Conservation (phyloP, 2,888 invertebrate species). For the Argyresthia goedartella region DNA sequence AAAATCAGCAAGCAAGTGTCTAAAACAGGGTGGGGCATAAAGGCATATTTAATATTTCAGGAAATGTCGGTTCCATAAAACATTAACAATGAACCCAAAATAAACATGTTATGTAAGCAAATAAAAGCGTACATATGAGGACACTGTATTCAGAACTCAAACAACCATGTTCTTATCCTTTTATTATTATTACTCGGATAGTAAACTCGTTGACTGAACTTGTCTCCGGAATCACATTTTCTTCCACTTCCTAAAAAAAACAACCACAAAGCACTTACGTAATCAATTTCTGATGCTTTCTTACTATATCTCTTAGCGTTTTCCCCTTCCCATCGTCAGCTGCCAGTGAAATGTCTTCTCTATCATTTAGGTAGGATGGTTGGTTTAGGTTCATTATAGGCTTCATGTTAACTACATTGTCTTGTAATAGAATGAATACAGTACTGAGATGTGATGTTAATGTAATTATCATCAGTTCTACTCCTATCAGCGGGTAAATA, state of each 20-base stretch:
- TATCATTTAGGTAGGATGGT: neutral
- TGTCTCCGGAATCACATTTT: too few species aligned
- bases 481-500: constrained; percentile 25
- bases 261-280: constrained; percentile 18
- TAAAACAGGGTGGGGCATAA: too few species aligned
- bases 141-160: too few species aligned
- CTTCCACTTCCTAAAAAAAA: too few species aligned
- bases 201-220: too few species aligned
- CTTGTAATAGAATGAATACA: constrained; percentile 30
- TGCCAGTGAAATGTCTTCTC: neutral
- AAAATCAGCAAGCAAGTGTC: too few species aligned
- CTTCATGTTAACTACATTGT: constrained; percentile 25
- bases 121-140: neutral
- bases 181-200: too few species aligned
- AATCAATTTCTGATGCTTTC: constrained; percentile 33
- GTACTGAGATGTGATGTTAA: constrained; percentile 31
- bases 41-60: too few species aligned
- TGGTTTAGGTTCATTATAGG: constrained; percentile 12
- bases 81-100: too few species aligned
- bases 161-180: too few species aligned
- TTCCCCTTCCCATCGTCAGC: constrained; percentile 9
- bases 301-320: constrained; percentile 16
- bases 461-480: constrained; percentile 32
- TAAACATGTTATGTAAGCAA: too few species aligned
- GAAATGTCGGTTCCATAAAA: too few species aligned